Evolutionary conservation across 2,113 vertebrate genomes (phyloP).

Genomic region (Sinosuthora webbiana): DNA sequence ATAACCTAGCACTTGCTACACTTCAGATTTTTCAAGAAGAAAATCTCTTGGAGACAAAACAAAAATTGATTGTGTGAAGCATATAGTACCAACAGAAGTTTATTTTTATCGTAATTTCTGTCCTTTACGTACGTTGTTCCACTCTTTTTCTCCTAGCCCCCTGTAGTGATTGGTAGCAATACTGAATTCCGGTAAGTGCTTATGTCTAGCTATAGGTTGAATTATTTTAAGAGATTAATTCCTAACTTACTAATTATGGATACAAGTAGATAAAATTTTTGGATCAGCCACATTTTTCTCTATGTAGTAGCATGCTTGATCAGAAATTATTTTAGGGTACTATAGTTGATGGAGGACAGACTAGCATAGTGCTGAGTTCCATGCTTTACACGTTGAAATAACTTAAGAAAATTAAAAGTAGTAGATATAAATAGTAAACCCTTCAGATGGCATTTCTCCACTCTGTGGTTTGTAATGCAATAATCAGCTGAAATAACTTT

Average conservation of each 20-base stretch:
- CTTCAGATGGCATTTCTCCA: background rate
- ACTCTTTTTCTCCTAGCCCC: background rate
- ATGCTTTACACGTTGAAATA: background rate
- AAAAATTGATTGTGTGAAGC: background rate
- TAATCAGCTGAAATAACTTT: background rate
- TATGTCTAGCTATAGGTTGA: background rate
- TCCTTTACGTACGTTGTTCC: background rate
- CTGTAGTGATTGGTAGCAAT: background rate
- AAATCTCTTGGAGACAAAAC: background rate
- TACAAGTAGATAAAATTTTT: background rate
- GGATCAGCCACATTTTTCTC: background rate
- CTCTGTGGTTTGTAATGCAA: background rate
- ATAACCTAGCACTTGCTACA: background rate
- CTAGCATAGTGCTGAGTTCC: background rate
- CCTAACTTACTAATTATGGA: background rate
- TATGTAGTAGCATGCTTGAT: background rate
- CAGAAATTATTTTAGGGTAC: background rate
- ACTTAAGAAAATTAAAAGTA: background rate
- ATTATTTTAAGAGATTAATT: background rate
- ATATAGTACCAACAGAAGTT: background rate
- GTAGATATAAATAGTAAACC: background rate
- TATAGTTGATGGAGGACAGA: background rate
- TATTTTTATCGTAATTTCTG: background rate
- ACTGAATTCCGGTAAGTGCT: background rate
- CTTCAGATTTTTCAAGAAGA: background rate